Conservation (phyloP, 2,888 invertebrate species). For the Crossocerus cetratus region DNA sequence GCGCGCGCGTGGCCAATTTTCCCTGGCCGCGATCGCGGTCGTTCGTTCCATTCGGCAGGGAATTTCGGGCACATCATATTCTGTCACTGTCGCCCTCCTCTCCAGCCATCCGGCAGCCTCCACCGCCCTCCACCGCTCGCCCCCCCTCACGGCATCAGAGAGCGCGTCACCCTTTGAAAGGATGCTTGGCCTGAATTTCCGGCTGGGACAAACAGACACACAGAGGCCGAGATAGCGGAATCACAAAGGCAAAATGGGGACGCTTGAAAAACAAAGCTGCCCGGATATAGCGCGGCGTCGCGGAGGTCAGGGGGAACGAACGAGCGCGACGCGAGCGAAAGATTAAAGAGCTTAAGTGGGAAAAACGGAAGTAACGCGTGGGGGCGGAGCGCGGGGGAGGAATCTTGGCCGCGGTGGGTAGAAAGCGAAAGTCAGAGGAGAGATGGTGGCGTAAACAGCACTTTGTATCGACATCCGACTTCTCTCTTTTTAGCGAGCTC, state of each 20-base stretch:
- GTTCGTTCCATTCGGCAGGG: not conserved
- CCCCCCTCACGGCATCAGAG: no score
- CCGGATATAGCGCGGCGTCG: not conserved
- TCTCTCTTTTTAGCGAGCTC: constrained; percentile 37
- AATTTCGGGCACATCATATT: not conserved
- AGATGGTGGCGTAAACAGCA: constrained; percentile 49
- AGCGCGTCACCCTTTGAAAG: constrained; percentile 2
- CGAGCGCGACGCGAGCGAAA: not conserved
- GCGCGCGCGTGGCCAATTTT: not conserved
- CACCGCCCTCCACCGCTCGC: not conserved
- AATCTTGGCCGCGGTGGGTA: not conserved
- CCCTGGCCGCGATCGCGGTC: constrained; percentile 2
- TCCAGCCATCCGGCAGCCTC: not conserved
- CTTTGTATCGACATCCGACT: constrained; percentile 55
- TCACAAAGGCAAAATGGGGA: constrained; percentile 1
- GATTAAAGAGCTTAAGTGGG: not conserved
- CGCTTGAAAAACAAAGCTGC: constrained; percentile 4
- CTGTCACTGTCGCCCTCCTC: not conserved
- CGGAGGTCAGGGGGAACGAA: not conserved
- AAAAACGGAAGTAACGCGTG: not conserved
- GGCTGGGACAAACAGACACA: not conserved
- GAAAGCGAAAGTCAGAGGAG: constrained; percentile 10
- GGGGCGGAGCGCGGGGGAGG: not conserved
- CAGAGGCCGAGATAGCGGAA: no score
- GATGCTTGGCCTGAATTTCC: not conserved